These are phyloP conservation scores for Neolamprologus devosi DNA, from an alignment of 2,113 vertebrate genomes.

Conservation along the genomic window DNA sequence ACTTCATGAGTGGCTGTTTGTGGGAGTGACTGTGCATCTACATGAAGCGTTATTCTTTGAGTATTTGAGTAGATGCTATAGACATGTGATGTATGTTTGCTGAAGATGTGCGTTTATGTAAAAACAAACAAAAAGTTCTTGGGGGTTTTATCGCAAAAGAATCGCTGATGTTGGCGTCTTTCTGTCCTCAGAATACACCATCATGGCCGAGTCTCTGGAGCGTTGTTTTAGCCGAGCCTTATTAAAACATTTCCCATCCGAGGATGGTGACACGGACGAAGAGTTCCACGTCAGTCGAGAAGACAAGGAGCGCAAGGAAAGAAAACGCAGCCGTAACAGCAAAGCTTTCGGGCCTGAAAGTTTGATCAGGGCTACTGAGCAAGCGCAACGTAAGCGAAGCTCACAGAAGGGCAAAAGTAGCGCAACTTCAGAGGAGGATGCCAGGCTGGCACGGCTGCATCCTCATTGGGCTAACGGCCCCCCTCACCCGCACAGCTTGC, in stretches of 20 bases:
- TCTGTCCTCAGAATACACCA: constrained; percentile 81
- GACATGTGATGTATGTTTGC: background rate
- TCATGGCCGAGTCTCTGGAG: constrained; percentile 94
- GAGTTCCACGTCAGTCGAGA: constrained; percentile 87
- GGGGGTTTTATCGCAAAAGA: rapidly evolving
- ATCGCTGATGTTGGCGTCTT: background rate
- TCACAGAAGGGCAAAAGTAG: constrained; percentile 66
- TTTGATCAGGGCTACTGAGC: constrained; percentile 73
- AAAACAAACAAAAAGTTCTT: rapidly evolving
- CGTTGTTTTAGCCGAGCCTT: constrained; percentile 91
- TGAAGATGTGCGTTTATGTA: background rate
- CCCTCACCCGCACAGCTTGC: constrained; percentile 58
- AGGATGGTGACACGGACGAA: constrained; percentile 95
- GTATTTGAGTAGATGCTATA: background rate
- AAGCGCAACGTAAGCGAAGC: constrained; percentile 69
- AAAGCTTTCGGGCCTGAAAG: constrained; percentile 72
- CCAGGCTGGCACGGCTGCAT: constrained; percentile 27
- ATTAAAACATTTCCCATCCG: constrained; percentile 91
- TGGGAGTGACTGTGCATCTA: background rate
- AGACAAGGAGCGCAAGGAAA: constrained; percentile 82
- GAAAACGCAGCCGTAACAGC: constrained; percentile 74
- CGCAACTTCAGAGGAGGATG: constrained; percentile 31
- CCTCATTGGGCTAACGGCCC: constrained; percentile 59
- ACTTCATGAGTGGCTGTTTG: background rate
- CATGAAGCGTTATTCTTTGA: background rate